Conservation (phyloP, 2,797 vertebrate species). For the Taeniopygia guttata region DNA sequence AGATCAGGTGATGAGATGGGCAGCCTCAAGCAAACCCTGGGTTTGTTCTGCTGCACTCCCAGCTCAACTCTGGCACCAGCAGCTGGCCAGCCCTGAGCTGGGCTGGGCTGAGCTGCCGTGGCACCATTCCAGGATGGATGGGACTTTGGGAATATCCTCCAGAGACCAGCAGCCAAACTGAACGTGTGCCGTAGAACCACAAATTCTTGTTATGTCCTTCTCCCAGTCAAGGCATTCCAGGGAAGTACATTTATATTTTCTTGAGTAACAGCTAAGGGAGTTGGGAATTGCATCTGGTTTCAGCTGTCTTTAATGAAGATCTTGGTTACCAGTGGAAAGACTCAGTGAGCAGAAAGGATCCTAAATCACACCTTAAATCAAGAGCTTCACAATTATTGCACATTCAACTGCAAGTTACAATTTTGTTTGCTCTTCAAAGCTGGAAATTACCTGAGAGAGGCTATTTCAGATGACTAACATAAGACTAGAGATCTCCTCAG, state of each 20-base stretch:
- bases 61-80: background rate
- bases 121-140: fast-evolving
- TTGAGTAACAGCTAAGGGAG: background rate
- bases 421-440: background rate
- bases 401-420: background rate
- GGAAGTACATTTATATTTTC: background rate
- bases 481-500: background rate
- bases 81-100: background rate
- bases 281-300: background rate
- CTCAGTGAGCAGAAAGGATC: background rate
- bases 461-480: background rate
- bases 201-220: background rate
- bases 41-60: background rate
- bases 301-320: background rate
- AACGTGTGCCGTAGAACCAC: background rate
- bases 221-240: background rate
- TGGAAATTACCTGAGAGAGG: background rate
- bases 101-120: background rate
- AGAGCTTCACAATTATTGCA: background rate
- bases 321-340: background rate
- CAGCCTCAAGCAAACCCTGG: background rate
- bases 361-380: background rate
- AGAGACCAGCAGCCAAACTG: background rate
- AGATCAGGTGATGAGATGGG: background rate
- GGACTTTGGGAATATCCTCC: background rate